These are phyloP conservation scores for Xenotilapia flavipinnis DNA, from an alignment of 2,113 vertebrate species.

Conservation along the genomic window DNA sequence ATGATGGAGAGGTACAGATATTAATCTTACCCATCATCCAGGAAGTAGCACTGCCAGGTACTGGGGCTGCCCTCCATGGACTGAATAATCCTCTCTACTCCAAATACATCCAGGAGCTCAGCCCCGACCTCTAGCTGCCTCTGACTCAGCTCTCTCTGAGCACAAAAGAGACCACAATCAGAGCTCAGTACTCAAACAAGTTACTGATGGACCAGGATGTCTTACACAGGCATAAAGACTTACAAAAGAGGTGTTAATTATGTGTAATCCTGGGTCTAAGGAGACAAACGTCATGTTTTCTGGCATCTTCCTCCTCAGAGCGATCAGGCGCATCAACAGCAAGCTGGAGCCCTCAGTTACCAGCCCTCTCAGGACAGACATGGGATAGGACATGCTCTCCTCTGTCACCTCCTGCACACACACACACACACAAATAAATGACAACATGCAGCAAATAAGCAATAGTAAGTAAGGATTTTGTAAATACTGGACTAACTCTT, in stretches of 20 bases:
- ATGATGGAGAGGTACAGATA: not conserved
- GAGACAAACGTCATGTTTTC: constrained; percentile 72
- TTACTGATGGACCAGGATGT: not conserved
- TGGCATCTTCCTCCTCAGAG: constrained; percentile 63
- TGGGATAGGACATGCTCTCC: constrained; percentile 47
- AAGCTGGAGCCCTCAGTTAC: constrained; percentile 81
- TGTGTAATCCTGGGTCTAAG: constrained; percentile 65
- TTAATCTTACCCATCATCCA: constrained; percentile 77
- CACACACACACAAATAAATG: not conserved
- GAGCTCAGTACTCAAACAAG: not conserved
- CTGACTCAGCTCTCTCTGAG: constrained; percentile 68
- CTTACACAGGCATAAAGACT: constrained; percentile 35
- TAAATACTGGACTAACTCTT: not conserved
- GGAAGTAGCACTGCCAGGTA: constrained; percentile 81
- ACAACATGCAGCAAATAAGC: not conserved
- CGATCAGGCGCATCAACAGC: constrained; percentile 81
- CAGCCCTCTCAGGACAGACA: constrained; percentile 64
- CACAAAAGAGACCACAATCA: not conserved
- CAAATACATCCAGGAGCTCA: constrained; percentile 70
- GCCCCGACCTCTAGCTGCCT: constrained; percentile 69
- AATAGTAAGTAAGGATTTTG: not conserved
- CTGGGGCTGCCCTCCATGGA: constrained; percentile 28
- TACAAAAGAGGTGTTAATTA: constrained; percentile 78
- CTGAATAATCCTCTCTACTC: constrained; percentile 72
- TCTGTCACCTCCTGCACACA: constrained; percentile 62